Percentiles rank a stretch among this genome's conserved stretches.
Conservation (phyloP, 2,797 vertebrate genomes). For the Graptemys geographica region DNA sequence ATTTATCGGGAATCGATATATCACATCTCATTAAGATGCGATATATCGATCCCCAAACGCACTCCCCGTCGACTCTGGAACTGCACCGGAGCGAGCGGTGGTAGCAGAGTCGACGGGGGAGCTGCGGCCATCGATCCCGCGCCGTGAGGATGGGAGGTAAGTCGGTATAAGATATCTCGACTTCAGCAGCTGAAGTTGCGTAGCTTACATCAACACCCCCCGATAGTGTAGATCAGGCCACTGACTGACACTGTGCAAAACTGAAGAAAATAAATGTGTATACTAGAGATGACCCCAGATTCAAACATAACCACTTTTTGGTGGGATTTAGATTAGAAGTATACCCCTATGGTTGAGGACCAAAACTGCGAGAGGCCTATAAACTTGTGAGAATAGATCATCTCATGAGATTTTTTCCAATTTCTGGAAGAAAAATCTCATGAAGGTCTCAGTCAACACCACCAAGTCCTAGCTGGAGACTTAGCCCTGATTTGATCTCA, state of each 20-base stretch:
- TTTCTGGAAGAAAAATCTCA: not conserved
- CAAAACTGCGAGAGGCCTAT: not conserved
- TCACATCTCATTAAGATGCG: too few relatives aligned
- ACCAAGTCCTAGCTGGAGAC: not conserved
- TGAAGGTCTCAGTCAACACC: not conserved
- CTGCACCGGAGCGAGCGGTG: too few relatives aligned
- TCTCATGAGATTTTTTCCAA: not conserved
- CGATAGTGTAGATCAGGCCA: too few relatives aligned
- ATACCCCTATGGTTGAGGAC: not conserved
- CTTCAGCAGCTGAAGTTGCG: too few relatives aligned
- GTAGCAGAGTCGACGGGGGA: too few relatives aligned
- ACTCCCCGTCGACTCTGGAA: too few relatives aligned
- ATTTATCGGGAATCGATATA: too few relatives aligned
- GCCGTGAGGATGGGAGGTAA: too few relatives aligned
- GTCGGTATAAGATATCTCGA: too few relatives aligned
- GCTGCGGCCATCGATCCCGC: too few relatives aligned
- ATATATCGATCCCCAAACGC: too few relatives aligned
- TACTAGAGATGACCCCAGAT: not conserved
- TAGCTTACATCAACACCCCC: too few relatives aligned
- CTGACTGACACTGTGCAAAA: not conserved
- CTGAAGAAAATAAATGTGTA: not conserved
- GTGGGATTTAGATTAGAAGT: not conserved
- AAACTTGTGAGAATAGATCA: not conserved
- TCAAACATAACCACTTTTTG: not conserved
- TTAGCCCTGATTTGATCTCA: not conserved